Evolutionary conservation across 2,113 vertebrate species (phyloP).

Genomic region (Stercorarius parasiticus): DNA sequence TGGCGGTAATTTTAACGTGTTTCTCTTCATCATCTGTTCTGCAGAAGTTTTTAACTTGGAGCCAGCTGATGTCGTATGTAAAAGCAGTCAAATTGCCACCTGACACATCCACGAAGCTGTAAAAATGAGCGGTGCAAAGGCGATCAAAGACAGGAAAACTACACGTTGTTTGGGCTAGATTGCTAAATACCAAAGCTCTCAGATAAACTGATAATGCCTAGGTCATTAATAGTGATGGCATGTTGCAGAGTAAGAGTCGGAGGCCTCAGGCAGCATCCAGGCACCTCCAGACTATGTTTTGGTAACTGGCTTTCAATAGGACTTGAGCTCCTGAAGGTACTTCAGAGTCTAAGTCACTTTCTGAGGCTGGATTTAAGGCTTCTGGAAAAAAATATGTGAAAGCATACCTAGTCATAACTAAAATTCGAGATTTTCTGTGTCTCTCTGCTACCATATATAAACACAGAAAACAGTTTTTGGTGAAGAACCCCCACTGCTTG

Average conservation of each 20-base stretch:
- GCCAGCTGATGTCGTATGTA: conserved; percentile 73
- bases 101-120: conserved; percentile 52
- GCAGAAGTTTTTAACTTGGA: conserved; percentile 85
- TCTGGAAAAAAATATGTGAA: neutral
- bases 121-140: neutral
- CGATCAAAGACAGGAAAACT: neutral
- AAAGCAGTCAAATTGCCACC: conserved; percentile 56
- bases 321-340: neutral
- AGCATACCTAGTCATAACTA: neutral
- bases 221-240: neutral
- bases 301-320: neutral
- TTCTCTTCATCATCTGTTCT: conserved; percentile 48
- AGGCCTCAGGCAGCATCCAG: neutral
- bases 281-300: neutral
- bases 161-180: neutral
- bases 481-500: neutral
- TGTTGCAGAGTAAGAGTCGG: neutral
- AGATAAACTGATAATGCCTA: rapidly evolving
- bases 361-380: neutral
- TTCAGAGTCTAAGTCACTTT: neutral
- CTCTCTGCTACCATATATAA: neutral
- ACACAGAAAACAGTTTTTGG: neutral
- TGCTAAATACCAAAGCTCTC: neutral
- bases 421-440: neutral
- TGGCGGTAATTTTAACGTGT: conserved; percentile 80